phyloP scores from a whole-genome alignment of 2,797 vertebrate genomes.

The Danionella dracula region DNA sequence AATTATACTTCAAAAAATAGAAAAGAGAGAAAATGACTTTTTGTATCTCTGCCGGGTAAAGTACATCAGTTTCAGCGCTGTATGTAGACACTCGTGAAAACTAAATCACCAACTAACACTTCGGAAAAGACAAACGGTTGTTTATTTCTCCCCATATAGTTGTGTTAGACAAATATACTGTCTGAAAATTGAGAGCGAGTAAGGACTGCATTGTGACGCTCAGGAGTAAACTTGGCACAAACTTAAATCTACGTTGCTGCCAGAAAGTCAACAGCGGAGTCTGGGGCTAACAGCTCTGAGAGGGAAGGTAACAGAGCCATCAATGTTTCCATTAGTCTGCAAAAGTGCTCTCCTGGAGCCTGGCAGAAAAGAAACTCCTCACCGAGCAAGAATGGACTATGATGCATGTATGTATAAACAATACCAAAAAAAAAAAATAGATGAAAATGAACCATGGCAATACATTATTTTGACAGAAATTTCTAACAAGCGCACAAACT shows the following conservation, averaged over 20 bases:
- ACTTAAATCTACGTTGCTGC: background rate
- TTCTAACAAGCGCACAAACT: too few relatives aligned
- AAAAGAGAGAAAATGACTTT: too few relatives aligned
- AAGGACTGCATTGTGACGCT: background rate
- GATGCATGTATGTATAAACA: background rate
- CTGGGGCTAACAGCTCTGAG: background rate
- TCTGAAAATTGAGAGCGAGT: background rate
- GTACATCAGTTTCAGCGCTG: background rate
- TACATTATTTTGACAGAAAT: too few relatives aligned
- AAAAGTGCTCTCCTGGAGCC: constrained; percentile 14
- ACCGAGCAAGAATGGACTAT: background rate
- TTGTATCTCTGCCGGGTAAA: too few relatives aligned
- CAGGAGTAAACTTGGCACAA: constrained; percentile 10
- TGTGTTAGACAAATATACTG: constrained; percentile 1
- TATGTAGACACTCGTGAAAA: background rate
- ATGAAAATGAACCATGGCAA: background rate
- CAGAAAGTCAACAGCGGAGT: background rate
- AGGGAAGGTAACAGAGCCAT: background rate
- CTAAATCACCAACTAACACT: background rate
- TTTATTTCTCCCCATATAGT: background rate
- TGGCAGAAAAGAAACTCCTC: background rate
- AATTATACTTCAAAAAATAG: too few relatives aligned
- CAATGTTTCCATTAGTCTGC: constrained; percentile 1
- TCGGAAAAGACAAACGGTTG: background rate
- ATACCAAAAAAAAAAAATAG: background rate